These are phyloP conservation scores for Halichoeres trimaculatus DNA, from an alignment of 2,113 vertebrate genomes.

Conservation along the genomic window DNA sequence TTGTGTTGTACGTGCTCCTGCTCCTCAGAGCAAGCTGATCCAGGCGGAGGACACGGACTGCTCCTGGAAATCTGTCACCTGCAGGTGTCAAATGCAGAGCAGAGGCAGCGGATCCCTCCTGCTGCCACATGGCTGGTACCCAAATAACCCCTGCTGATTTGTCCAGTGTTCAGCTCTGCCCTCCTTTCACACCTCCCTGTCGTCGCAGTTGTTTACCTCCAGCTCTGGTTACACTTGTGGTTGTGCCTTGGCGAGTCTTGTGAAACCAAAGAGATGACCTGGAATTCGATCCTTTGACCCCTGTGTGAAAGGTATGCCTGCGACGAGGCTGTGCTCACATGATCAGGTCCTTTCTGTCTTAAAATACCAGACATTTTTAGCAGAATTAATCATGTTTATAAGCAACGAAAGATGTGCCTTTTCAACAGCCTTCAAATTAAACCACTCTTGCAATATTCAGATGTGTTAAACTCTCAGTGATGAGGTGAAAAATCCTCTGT, in stretches of 20 bases:
- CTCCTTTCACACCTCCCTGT: constrained; percentile 49
- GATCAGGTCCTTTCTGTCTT: constrained; percentile 7
- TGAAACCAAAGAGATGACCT: constrained; percentile 74
- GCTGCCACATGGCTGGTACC: constrained; percentile 20
- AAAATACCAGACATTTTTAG: not conserved
- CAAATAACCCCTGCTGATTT: constrained; percentile 52
- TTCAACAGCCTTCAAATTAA: not conserved
- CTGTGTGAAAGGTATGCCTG: constrained; percentile 33
- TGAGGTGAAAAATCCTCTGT: not conserved
- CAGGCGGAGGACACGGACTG: constrained; percentile 29
- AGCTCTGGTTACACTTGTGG: constrained; percentile 64
- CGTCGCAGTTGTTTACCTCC: constrained; percentile 63
- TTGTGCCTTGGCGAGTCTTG: constrained; percentile 50
- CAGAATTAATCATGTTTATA: not conserved
- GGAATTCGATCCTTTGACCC: constrained; percentile 65
- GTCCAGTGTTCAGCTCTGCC: constrained; percentile 22
- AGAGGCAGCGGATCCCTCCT: constrained; percentile 10
- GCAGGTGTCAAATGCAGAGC: constrained; percentile 62
- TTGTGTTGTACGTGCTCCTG: constrained; percentile 21
- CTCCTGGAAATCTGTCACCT: constrained; percentile 65
- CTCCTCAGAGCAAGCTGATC: constrained; percentile 54
- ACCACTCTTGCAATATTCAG: not conserved
- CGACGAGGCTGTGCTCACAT: constrained; percentile 30
- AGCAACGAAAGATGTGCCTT: not conserved
- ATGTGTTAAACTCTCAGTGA: not conserved